Base-by-base conservation (phyloP, 2,888 invertebrate genomes). In the Vannuccia rotundouncinata region DNA sequence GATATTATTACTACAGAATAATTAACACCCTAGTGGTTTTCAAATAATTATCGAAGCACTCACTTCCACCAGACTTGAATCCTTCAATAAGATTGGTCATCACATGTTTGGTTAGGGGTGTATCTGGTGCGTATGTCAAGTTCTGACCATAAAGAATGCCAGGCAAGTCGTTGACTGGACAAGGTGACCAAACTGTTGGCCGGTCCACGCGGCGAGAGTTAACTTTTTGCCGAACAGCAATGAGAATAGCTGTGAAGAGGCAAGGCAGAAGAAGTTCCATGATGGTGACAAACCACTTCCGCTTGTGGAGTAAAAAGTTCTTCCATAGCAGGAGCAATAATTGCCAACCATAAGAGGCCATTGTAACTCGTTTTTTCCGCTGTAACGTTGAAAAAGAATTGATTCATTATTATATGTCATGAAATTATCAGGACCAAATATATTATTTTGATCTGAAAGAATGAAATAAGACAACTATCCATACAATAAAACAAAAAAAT, bases 301-400 rank as follows among this genome's bases (percentile, higher is more conserved):
- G 89, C 89, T 91, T 92, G 89, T 93, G 93, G 73, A 93, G 90
- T 0, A 92, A 87, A 89, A 92, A 92, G 87, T 94, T 94, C 88
- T 94, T 94, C 94, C 94, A 94, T 87, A 93, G 90, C 81, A 94
- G 88, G 82, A 94, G 89, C 17, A 90, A 86, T 85, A 93, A 92
- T 81, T 81, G 66, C 66, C 66, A 66, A 27, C 22, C 22, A 22
- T 27, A 66, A 27, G 66, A 66, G 66, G 17, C 45, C 45, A 45
- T 45, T 10, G 45, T 17, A 45, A 45, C 45, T n/a, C n/a, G n/a
- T n/a, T n/a, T n/a, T n/a, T n/a, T n/a, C n/a, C n/a, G n/a, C n/a
- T n/a, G n/a, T n/a, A n/a, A n/a, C n/a, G n/a, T n/a, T n/a, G n/a
- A n/a, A n/a, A n/a, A n/a, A n/a, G n/a, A n/a, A n/a, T n/a, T n/a